These are phyloP conservation scores for Peromyscus maniculatus DNA, from an alignment of 2,113 vertebrate genomes.

Conservation along the genomic window DNA sequence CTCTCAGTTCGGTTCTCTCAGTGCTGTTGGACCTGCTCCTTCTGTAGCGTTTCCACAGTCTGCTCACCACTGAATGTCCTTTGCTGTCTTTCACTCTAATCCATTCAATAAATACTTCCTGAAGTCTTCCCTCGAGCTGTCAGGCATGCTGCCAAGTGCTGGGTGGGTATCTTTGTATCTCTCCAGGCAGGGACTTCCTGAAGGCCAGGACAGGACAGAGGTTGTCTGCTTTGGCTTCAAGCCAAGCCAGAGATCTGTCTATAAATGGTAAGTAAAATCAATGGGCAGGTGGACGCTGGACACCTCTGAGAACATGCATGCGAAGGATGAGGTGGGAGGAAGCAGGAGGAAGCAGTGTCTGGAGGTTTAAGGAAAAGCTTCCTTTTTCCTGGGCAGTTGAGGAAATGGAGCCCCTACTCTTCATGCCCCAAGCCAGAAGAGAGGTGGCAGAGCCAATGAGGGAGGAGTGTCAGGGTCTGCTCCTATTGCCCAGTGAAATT, in stretches of 20 bases:
- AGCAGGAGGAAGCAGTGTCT: neutral
- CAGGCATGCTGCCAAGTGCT: neutral
- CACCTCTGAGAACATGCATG: neutral
- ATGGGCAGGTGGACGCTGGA: neutral
- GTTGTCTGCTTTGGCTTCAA: neutral
- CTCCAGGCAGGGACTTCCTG: neutral
- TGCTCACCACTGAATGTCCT: neutral
- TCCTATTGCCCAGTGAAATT: neutral
- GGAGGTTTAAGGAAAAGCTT: neutral
- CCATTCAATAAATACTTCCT: neutral
- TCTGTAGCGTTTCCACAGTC: neutral
- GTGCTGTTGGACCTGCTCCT: neutral
- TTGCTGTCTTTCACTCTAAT: neutral
- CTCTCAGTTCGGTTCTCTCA: neutral
- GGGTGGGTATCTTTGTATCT: neutral
- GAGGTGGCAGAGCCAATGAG: neutral
- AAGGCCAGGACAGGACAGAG: neutral
- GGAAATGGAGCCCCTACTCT: neutral
- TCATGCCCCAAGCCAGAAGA: neutral
- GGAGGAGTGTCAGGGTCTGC: neutral
- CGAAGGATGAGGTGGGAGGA: neutral
- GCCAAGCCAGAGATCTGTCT: neutral
- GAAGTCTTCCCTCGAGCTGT: neutral
- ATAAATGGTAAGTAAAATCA: neutral
- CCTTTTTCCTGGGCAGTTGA: neutral